Conservation (phyloP, 2,113 vertebrate species). For the Accipiter virgatus region DNA sequence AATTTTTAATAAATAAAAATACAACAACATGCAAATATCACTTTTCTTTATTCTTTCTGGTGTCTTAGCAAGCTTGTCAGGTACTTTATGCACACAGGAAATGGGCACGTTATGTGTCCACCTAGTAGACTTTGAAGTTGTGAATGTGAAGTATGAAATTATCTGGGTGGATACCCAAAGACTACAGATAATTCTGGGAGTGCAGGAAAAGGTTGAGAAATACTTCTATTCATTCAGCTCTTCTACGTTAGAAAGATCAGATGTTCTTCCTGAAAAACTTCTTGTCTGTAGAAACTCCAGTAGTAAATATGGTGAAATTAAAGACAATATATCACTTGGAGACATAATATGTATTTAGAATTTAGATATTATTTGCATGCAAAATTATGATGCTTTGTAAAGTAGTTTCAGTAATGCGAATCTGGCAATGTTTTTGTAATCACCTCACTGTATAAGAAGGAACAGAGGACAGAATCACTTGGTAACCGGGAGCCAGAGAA, state of each 20-base stretch:
- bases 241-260: neutral
- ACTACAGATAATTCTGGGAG: neutral
- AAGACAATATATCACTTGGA: neutral
- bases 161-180: neutral
- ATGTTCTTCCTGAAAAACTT: neutral
- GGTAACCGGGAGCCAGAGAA: neutral
- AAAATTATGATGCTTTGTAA: neutral
- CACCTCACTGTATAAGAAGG: neutral
- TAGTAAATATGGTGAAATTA: neutral
- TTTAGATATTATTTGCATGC: neutral
- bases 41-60: neutral
- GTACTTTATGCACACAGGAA: neutral
- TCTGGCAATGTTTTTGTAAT: neutral
- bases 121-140: neutral
- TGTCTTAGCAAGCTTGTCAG: neutral
- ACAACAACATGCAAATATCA: neutral
- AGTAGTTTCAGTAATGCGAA: neutral
- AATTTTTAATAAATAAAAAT: neutral
- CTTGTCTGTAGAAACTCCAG: neutral
- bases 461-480: neutral
- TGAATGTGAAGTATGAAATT: neutral
- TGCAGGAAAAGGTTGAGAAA: neutral
- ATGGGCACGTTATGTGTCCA: neutral
- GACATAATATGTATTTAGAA: neutral
- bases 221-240: neutral